Evolutionary conservation across 2,113 vertebrate genomes (phyloP).

Genomic region (Phainopepla nitens): DNA sequence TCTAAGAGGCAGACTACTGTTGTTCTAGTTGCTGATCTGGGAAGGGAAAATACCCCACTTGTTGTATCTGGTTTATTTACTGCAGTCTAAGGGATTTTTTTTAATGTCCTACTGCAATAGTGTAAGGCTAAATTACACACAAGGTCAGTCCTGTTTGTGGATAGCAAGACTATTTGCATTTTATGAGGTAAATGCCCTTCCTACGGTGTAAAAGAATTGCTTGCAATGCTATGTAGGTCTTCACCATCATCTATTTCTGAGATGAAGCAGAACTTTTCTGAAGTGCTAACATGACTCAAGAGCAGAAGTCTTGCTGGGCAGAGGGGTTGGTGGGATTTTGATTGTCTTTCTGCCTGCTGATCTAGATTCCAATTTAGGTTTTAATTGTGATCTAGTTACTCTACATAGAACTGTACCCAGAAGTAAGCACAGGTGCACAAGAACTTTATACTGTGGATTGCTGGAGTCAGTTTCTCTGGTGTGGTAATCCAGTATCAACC

Average conservation of each 20-base stretch:
- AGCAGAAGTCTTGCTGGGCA: not conserved
- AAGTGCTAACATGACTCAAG: not conserved
- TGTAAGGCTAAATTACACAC: not conserved
- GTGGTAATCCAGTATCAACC: not conserved
- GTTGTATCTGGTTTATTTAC: not conserved
- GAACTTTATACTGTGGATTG: not conserved
- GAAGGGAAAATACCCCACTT: not conserved
- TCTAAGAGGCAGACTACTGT: not conserved
- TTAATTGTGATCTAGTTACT: not conserved
- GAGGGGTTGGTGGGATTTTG: not conserved
- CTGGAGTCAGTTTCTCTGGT: not conserved
- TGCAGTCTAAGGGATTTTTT: not conserved
- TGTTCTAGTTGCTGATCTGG: not conserved
- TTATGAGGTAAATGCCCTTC: not conserved
- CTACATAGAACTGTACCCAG: not conserved
- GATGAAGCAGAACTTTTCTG: not conserved
- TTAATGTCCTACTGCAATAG: not conserved
- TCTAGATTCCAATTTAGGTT: not conserved
- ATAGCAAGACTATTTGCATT: not conserved
- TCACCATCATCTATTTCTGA: not conserved
- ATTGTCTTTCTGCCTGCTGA: not conserved
- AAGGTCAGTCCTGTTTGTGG: not conserved
- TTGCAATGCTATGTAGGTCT: not conserved
- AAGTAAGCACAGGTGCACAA: not conserved
- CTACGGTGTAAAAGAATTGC: not conserved